Evolutionary conservation across 2,113 vertebrate genomes (phyloP).

Genomic region (Cichladusa arquata): DNA sequence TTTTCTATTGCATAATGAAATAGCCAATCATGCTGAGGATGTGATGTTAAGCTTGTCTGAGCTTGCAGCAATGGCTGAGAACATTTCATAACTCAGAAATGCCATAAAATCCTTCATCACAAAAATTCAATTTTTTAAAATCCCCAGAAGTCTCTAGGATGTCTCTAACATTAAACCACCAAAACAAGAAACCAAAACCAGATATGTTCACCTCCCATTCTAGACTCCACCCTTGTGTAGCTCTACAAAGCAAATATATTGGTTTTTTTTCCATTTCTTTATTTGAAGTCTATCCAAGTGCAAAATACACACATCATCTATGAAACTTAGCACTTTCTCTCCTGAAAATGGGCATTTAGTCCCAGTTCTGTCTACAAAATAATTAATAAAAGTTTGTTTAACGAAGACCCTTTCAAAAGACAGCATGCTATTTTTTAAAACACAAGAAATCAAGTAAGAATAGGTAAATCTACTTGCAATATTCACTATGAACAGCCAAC

Average conservation of each 20-base stretch:
- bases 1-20: conserved; percentile 42
- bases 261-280: neutral
- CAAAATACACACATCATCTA: neutral
- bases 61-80: conserved; percentile 28
- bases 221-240: neutral
- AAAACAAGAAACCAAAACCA: conserved; percentile 19
- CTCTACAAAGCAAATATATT: neutral
- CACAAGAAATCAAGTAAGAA: neutral
- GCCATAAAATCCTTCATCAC: conserved; percentile 30
- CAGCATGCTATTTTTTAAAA: neutral
- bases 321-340: neutral
- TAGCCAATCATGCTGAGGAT: conserved; percentile 27
- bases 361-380: neutral
- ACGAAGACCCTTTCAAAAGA: neutral
- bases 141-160: conserved; percentile 5
- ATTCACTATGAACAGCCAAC: neutral
- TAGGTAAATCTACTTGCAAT: neutral
- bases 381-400: neutral
- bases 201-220: neutral
- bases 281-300: neutral
- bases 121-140: conserved; percentile 35
- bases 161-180: conserved; percentile 10
- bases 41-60: conserved; percentile 29
- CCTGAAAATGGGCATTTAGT: neutral
- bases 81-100: conserved; percentile 48